phyloP scores from a whole-genome alignment of 2,888 invertebrate species.

The Cylindroiulus punctatus region DNA sequence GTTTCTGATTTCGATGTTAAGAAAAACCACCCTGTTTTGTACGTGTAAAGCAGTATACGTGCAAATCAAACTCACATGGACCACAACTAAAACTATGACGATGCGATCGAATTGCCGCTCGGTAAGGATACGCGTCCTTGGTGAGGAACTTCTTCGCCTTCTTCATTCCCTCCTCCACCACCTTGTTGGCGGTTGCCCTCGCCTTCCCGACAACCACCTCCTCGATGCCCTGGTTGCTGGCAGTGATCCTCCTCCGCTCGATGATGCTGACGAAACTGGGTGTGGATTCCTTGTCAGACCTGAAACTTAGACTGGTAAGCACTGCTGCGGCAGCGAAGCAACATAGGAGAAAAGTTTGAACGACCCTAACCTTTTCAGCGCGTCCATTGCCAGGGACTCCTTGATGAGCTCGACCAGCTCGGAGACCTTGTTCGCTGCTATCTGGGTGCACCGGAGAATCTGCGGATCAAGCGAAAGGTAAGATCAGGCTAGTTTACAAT shows the following conservation, averaged over 20 bases:
- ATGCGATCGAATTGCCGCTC: no score
- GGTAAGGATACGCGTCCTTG: slow-evolving; percentile 32
- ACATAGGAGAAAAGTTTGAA: background rate
- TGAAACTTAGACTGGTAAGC: background rate
- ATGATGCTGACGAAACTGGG: slow-evolving; percentile 25
- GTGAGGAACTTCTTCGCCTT: slow-evolving; percentile 12
- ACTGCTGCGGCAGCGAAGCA: background rate
- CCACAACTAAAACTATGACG: no score
- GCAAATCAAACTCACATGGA: no score
- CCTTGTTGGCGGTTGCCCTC: background rate
- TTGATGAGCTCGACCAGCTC: slow-evolving; percentile 77
- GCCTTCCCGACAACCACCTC: background rate
- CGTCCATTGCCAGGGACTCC: slow-evolving; percentile 73
- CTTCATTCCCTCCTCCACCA: slow-evolving; percentile 35
- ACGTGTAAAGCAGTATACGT: no score
- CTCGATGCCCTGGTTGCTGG: background rate
- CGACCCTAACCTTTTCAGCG: slow-evolving; percentile 70
- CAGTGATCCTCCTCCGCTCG: slow-evolving; percentile 36
- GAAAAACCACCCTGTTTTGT: no score
- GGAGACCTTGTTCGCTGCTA: slow-evolving; percentile 76
- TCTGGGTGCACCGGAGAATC: slow-evolving; percentile 73
- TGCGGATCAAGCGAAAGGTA: background rate
- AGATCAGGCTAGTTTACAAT: slow-evolving; percentile 9
- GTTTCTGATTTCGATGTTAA: background rate
- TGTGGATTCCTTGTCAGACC: background rate